Conservation (phyloP, 1,140 invertebrate genomes). For the Eufriesea mexicana region DNA sequence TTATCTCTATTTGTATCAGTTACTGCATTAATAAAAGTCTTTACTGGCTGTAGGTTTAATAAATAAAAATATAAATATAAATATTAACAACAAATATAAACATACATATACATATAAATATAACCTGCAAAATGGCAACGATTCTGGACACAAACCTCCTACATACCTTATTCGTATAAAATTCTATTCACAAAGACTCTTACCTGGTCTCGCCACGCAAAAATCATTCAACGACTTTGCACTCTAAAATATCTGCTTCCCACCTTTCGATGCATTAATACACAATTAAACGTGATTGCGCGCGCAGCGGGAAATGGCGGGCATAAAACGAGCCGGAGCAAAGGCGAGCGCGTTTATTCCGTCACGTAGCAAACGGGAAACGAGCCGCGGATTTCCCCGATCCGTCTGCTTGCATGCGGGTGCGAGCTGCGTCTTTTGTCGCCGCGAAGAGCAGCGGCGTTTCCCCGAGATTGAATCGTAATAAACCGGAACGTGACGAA, state of each 20-base stretch:
- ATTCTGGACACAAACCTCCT: neutral
- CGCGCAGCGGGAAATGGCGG: no score
- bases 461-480: conserved; percentile 50
- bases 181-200: neutral
- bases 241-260: neutral
- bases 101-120: neutral
- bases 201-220: no score
- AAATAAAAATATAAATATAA: no score
- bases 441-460: conserved; percentile 20
- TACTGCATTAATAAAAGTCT: no score
- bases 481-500: conserved; percentile 53
- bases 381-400: conserved; percentile 36
- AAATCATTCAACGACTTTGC: no score
- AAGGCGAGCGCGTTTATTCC: conserved; percentile 20
- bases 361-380: conserved; percentile 44
- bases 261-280: neutral
- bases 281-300: neutral
- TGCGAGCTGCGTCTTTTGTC: conserved; percentile 36
- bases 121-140: neutral
- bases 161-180: neutral
- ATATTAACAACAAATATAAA: no score
- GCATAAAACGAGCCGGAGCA: neutral
- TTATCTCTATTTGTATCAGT: no score
- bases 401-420: conserved; percentile 20
- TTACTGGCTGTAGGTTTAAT: no score